Percentiles rank a stretch among this genome's conserved stretches.
Evolutionary conservation across 2,113 vertebrate genomes (phyloP).

Genomic region (Arenaria interpres): DNA sequence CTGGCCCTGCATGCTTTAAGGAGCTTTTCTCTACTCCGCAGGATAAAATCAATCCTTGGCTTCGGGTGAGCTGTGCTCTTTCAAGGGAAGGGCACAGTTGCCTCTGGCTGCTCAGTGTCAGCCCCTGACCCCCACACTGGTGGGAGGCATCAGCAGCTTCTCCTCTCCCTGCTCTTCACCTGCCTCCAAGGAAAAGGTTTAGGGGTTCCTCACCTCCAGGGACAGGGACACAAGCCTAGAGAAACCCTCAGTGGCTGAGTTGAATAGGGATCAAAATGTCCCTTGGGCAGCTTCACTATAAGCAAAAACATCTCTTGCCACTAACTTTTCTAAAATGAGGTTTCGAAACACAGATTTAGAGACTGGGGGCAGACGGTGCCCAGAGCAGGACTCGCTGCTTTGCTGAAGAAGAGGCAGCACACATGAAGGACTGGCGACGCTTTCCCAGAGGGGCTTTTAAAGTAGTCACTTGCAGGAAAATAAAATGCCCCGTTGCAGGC

Average conservation of each 20-base stretch:
- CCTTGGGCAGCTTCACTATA: not conserved
- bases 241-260: not conserved
- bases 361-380: not conserved
- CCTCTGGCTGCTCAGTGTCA: not conserved
- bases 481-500: not conserved
- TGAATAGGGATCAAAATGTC: not conserved
- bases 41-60: not conserved
- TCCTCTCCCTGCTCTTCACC: not conserved
- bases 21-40: not conserved
- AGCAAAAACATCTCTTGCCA: not conserved
- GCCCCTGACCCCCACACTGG: not conserved
- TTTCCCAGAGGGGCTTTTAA: not conserved
- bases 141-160: not conserved
- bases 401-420: not conserved
- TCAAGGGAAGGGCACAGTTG: not conserved
- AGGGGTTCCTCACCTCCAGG: not conserved
- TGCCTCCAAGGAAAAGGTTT: not conserved
- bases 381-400: not conserved
- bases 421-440: not conserved
- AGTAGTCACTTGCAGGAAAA: not conserved
- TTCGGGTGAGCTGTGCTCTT: not conserved
- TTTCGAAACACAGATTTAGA: not conserved
- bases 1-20: not conserved
- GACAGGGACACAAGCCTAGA: not conserved
- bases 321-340: conserved; percentile 1